These are phyloP conservation scores for Spinus pinus DNA, from an alignment of 2,797 vertebrate genomes.

Conservation along the genomic window DNA sequence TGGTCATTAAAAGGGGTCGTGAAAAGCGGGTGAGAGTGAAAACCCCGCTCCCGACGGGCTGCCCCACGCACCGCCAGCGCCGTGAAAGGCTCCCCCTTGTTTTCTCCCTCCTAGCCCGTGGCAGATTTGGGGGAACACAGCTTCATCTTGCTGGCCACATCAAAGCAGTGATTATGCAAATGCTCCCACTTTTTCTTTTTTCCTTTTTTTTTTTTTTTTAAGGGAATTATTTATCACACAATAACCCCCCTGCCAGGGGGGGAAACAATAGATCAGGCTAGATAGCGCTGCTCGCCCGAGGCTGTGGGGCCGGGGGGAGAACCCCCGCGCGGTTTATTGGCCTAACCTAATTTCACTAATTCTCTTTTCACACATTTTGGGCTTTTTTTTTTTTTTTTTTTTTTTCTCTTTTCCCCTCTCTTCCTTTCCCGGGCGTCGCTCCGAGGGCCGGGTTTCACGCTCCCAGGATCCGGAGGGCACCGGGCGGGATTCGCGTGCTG, in stretches of 20 bases:
- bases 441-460: conserved; percentile 54
- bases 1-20: conserved; percentile 65
- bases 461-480: conserved; percentile 52
- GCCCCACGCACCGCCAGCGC: conserved; percentile 63
- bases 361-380: conserved; percentile 77
- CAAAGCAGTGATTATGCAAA: conserved; percentile 85
- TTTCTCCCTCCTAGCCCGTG: conserved; percentile 68
- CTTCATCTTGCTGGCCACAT: conserved; percentile 74
- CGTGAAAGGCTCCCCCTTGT: conserved; percentile 63
- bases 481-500: conserved; percentile 31
- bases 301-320: conserved; percentile 32
- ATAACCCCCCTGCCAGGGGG: conserved; percentile 77
- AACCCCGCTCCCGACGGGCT: conserved; percentile 41
- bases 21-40: conserved; percentile 27
- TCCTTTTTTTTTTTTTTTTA: not conserved
- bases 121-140: conserved; percentile 70
- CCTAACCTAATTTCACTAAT: conserved; percentile 84
- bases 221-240: conserved; percentile 82
- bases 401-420: not conserved
- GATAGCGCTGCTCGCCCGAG: conserved; percentile 72
- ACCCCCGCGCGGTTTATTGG: conserved; percentile 72
- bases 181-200: conserved; percentile 42
- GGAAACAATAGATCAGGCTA: conserved; percentile 77
- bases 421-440: conserved; percentile 6
- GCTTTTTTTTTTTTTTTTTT: not conserved